These are phyloP conservation scores for Cossypha heuglini DNA, from an alignment of 2,797 vertebrate species.

Conservation along the genomic window DNA sequence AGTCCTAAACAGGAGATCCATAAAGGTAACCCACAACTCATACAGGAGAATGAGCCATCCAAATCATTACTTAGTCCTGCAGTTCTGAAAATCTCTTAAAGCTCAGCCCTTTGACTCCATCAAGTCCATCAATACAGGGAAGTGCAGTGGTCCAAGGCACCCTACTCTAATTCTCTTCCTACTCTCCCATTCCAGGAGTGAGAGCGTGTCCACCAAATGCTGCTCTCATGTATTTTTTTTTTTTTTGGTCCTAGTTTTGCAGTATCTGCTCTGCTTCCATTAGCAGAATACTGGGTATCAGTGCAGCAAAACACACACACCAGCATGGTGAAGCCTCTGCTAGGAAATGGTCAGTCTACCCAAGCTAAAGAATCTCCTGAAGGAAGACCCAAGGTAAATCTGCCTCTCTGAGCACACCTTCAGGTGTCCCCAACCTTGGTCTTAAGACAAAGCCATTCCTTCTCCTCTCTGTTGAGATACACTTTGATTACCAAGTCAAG, in stretches of 20 bases:
- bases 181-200: neutral
- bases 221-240: neutral
- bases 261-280: neutral
- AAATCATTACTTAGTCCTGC: neutral
- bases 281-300: neutral
- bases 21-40: neutral
- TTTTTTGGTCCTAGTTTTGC: neutral
- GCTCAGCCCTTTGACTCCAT: neutral
- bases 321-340: neutral
- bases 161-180: neutral
- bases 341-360: neutral
- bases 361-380: neutral
- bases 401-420: neutral
- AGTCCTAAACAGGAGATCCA: neutral
- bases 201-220: neutral
- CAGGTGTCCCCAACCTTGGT: neutral
- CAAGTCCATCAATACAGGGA: neutral
- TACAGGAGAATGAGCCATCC: neutral
- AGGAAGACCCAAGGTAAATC: neutral
- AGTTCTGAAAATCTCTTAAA: neutral
- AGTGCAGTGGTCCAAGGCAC: neutral
- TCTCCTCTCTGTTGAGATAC: neutral
- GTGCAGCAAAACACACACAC: neutral
- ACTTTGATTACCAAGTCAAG: neutral
- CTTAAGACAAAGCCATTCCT: neutral